Conservation (phyloP, 2,113 vertebrate species). For the Triplophysa rosa region DNA sequence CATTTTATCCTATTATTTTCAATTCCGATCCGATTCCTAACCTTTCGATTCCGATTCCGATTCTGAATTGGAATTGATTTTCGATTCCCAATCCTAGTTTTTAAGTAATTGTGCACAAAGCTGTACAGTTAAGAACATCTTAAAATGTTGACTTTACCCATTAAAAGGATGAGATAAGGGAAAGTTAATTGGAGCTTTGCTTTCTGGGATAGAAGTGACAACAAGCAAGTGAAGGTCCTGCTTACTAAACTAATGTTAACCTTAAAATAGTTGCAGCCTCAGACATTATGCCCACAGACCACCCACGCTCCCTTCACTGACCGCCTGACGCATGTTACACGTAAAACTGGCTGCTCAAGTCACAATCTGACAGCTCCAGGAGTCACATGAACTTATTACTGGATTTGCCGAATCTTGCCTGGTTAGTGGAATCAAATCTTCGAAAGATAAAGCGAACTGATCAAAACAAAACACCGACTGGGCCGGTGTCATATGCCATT, state of each 20-base stretch:
- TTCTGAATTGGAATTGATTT: no score
- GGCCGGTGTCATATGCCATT: background rate
- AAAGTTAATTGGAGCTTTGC: background rate
- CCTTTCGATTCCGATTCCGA: no score
- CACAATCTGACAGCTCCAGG: background rate
- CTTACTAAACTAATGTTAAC: constrained; percentile 12
- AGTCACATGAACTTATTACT: background rate
- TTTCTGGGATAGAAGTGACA: background rate
- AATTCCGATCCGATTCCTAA: no score
- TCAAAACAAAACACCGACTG: background rate
- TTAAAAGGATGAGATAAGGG: background rate
- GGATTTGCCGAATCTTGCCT: background rate
- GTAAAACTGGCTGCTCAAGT: background rate
- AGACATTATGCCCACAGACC: constrained; percentile 5
- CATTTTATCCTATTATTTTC: no score
- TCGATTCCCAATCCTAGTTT: no score
- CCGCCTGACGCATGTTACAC: constrained; percentile 1
- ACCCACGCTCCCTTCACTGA: constrained; percentile 9
- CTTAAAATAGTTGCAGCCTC: background rate
- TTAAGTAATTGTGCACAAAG: background rate
- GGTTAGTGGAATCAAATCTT: background rate
- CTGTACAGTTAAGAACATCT: no score
- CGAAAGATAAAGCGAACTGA: no score
- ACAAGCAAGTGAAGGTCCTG: constrained; percentile 24
- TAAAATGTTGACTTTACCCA: background rate